A percentile compares a stretch with the other conserved stretches of the same genome.
These are phyloP conservation scores for Sebastes diaconus DNA, from an alignment of 2,797 vertebrate genomes.

Conservation along the genomic window DNA sequence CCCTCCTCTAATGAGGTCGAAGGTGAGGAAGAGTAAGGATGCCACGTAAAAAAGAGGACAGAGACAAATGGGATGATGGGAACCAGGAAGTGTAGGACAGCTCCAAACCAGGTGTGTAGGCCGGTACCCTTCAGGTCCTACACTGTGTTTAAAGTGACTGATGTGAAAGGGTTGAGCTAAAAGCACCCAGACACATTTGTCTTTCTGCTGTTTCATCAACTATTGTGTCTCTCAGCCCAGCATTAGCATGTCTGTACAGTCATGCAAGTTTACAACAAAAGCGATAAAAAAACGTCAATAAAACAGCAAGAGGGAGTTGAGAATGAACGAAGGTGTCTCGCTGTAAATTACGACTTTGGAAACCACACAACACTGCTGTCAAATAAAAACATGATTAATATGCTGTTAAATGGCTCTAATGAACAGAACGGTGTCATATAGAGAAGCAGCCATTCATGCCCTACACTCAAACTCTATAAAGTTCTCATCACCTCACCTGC, in stretches of 20 bases:
- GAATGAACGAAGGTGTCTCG: neutral
- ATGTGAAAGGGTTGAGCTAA: neutral
- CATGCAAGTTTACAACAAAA: neutral
- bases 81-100: conserved; percentile 54
- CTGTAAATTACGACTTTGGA: neutral
- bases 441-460: neutral
- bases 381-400: neutral
- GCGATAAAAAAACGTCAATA: neutral
- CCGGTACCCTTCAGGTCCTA: conserved; percentile 8
- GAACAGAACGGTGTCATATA: neutral
- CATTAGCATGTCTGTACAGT: conserved; percentile 18
- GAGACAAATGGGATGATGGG: conserved; percentile 41
- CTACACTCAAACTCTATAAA: neutral
- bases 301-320: neutral
- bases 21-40: conserved; percentile 33
- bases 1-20: conserved; percentile 15
- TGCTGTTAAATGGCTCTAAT: neutral
- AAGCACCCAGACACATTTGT: conserved; percentile 36
- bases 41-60: neutral
- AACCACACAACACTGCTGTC: neutral
- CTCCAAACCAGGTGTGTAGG: conserved; percentile 56
- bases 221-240: neutral
- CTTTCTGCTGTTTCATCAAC: neutral
- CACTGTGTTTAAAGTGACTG: conserved; percentile 50
- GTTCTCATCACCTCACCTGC: conserved; percentile 27